Evolutionary conservation across 2,113 vertebrate species (phyloP).

Genomic region (Gnathonemus echidnorhynchus): DNA sequence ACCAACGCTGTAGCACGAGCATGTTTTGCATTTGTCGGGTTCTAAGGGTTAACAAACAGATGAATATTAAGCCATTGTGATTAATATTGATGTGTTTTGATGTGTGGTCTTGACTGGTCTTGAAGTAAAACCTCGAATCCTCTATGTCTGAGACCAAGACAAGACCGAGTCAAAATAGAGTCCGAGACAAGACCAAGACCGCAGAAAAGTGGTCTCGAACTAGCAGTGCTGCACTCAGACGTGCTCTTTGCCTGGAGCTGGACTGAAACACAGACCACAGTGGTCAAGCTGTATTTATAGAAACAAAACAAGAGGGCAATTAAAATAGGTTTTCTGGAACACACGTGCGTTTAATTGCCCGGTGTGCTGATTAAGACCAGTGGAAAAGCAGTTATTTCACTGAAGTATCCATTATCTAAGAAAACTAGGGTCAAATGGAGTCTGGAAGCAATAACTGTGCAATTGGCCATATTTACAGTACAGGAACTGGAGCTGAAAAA

Average conservation of each 20-base stretch:
- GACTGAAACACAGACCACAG: neutral
- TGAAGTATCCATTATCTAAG: slow-evolving; percentile 1
- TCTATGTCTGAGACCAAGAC: no score
- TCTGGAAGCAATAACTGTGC: neutral
- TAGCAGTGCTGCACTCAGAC: neutral
- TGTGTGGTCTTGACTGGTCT: no score
- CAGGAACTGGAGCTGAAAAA: neutral
- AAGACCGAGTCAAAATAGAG: no score
- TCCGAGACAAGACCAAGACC: no score
- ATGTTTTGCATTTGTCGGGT: no score
- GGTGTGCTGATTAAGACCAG: slow-evolving; percentile 5
- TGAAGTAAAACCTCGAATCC: no score
- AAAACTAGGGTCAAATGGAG: neutral
- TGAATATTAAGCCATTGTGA: no score
- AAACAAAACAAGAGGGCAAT: neutral
- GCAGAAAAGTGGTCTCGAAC: neutral
- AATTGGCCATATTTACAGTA: neutral
- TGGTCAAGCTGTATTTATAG: neutral
- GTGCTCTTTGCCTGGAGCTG: neutral
- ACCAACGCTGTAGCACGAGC: no score
- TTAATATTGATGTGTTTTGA: no score
- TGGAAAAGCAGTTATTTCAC: neutral
- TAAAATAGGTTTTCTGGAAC: neutral
- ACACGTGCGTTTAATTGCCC: neutral
- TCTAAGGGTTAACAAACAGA: no score